These are phyloP conservation scores for Helogale parvula DNA, from an alignment of 2,113 vertebrate genomes.

Conservation along the genomic window DNA sequence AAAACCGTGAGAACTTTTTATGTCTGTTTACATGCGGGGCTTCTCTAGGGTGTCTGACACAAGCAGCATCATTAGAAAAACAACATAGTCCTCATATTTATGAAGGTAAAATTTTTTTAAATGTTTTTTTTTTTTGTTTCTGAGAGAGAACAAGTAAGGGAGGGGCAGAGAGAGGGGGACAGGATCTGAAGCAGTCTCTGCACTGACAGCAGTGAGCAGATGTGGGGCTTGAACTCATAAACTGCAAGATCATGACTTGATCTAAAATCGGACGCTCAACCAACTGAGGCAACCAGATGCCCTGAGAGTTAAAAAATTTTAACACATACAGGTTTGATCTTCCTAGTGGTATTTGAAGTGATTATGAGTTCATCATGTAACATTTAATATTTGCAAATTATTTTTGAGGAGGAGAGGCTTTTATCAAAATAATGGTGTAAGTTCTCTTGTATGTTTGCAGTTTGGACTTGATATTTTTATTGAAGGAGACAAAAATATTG, in stretches of 20 bases:
- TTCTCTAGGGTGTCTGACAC: background rate
- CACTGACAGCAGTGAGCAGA: no score
- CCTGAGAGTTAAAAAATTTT: background rate
- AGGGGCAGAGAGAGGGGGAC: no score
- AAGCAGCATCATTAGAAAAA: background rate
- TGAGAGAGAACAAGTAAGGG: no score
- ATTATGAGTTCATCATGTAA: background rate
- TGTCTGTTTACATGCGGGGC: background rate
- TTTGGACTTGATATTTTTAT: constrained; percentile 34
- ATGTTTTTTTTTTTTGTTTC: no score
- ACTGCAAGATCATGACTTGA: no score
- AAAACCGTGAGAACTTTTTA: background rate
- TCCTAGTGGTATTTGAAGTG: background rate
- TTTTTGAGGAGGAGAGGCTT: background rate
- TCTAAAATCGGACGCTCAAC: no score
- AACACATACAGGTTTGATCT: background rate
- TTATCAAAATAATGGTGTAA: background rate
- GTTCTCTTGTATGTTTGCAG: background rate
- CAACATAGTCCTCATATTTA: background rate
- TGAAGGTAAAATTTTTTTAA: background rate
- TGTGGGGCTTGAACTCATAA: no score
- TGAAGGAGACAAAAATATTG: background rate
- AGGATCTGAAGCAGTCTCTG: no score
- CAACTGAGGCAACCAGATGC: no score
- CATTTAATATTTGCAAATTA: constrained; percentile 26